These are phyloP conservation scores for Nycticryphes semicollaris DNA, from an alignment of 2,113 vertebrate species.

Conservation along the genomic window DNA sequence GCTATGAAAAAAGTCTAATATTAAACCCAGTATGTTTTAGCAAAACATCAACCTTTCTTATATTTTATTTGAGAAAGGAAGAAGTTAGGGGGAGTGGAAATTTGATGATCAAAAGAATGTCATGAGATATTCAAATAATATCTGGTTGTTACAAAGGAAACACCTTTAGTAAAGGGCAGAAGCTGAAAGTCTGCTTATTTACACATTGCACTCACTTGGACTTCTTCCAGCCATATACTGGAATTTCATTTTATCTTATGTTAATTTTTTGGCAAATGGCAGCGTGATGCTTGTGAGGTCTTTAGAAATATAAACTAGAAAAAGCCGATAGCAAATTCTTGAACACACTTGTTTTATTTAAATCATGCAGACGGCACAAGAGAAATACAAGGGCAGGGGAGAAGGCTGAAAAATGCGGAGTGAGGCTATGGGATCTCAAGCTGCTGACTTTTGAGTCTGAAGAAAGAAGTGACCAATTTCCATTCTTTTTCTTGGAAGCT, in stretches of 20 bases:
- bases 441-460: constrained; percentile 4
- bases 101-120: background rate
- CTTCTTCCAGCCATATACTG: constrained; percentile 4
- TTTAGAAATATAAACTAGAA: constrained; percentile 3
- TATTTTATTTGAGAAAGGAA: background rate
- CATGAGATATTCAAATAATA: background rate
- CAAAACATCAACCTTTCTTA: background rate
- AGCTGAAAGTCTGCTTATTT: constrained; percentile 26
- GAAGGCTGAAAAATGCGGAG: background rate
- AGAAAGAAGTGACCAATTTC: constrained; percentile 23
- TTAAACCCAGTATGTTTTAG: background rate
- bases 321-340: constrained; percentile 31
- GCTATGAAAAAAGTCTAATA: background rate
- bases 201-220: background rate
- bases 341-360: background rate
- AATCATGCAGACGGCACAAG: background rate
- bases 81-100: background rate
- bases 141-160: background rate
- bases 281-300: background rate
- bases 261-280: constrained; percentile 26
- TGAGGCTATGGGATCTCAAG: background rate
- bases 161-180: background rate
- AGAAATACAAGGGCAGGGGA: background rate
- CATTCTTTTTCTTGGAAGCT: constrained; percentile 11
- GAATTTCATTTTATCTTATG: constrained; percentile 25